Evolutionary conservation across 1,140 invertebrate genomes (phyloP).

Genomic region (Atopsyche davidsoni): DNA sequence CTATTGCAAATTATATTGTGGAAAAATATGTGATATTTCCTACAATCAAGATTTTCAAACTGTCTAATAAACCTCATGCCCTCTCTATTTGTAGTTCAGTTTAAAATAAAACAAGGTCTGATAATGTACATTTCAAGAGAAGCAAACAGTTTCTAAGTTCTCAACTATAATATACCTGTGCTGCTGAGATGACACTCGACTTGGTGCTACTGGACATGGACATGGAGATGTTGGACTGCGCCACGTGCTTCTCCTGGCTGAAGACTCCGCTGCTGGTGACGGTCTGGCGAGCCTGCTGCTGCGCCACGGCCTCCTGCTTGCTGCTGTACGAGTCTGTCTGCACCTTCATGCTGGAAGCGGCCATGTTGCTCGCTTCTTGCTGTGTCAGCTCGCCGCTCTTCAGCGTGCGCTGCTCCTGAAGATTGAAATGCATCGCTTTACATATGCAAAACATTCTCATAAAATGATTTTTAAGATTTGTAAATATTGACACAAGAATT

Average conservation of each 20-base stretch:
- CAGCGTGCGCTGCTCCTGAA: conserved; percentile 71
- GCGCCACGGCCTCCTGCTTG: conserved; percentile 77
- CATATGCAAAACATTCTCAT: too few relatives aligned
- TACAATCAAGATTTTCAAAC: too few relatives aligned
- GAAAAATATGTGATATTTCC: too few relatives aligned
- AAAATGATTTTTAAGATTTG: too few relatives aligned
- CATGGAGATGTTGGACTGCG: conserved; percentile 72
- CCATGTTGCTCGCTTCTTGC: conserved; percentile 75
- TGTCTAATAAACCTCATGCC: too few relatives aligned
- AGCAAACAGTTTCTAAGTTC: too few relatives aligned
- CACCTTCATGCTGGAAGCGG: conserved; percentile 70
- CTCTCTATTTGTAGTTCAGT: too few relatives aligned
- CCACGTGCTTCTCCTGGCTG: conserved; percentile 70
- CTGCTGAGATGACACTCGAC: conserved; percentile 54
- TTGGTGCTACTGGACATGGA: conserved; percentile 66
- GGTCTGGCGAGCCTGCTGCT: conserved; percentile 77
- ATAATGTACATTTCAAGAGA: too few relatives aligned
- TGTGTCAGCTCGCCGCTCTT: conserved; percentile 76
- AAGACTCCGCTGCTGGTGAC: conserved; percentile 71
- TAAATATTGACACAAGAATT: too few relatives aligned
- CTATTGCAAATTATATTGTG: too few relatives aligned
- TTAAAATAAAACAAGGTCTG: too few relatives aligned
- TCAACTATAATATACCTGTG: conserved; percentile 52
- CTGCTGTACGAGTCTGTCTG: conserved; percentile 79
- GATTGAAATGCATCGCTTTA: too few relatives aligned